A percentile compares a stretch with the other conserved stretches of the same genome.
phyloP scores from a whole-genome alignment of 2,888 invertebrate genomes.

The Ommatoiulus sabulosus region DNA sequence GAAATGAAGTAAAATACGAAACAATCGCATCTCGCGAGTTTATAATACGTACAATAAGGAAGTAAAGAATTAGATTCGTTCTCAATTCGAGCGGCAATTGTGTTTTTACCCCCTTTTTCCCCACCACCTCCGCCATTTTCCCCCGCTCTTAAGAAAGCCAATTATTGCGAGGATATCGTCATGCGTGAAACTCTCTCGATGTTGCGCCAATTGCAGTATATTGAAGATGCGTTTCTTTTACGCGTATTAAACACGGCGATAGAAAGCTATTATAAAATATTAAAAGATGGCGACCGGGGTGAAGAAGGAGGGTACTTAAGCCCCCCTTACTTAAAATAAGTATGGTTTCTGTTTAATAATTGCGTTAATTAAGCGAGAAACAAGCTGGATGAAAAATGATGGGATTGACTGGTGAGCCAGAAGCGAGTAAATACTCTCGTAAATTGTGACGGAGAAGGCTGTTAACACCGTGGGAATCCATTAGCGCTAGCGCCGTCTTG shows the following conservation, averaged over 20 bases:
- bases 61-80: conserved; percentile 42
- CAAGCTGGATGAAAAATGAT: neutral
- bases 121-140: neutral
- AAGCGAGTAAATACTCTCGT: neutral
- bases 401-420: conserved; percentile 3
- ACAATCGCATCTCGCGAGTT: neutral
- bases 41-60: conserved; percentile 32
- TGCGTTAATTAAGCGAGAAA: neutral
- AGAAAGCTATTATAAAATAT: conserved; percentile 29
- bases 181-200: conserved; percentile 2
- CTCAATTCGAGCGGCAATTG: conserved; percentile 21
- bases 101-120: neutral
- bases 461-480: neutral
- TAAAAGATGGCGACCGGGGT: neutral
- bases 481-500: neutral
- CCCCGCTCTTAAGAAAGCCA: neutral
- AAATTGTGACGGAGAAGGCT: neutral
- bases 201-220: neutral
- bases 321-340: neutral
- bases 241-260: neutral
- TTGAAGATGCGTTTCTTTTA: neutral
- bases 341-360: conserved; percentile 10
- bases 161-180: conserved; percentile 21
- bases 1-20: neutral
- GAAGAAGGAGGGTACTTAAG: neutral